Base-by-base conservation (phyloP, 2,888 invertebrate genomes). In the Kryphioiulus occultus region DNA sequence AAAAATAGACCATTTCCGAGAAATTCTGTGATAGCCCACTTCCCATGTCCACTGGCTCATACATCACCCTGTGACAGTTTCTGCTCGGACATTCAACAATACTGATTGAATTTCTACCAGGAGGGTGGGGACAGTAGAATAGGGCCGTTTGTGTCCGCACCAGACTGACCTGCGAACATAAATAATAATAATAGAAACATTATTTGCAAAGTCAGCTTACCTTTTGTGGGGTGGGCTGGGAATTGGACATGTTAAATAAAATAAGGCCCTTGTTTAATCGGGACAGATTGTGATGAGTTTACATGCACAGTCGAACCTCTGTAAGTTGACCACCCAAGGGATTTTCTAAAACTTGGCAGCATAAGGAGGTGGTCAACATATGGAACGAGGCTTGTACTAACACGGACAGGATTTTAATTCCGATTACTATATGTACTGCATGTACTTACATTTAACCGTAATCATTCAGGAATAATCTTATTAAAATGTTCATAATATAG, bases 1-100 rank as follows among this genome's bases (percentile, higher is more conserved):
- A 59, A 59, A 59, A 59, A 59, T 59, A 59, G n/a, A 59, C 59
- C n/a, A 59, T 59, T 59, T 59, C 59, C 59, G 59, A 59, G n/a
- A 59, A n/a, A n/a, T 59, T 39, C 9, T 9, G 15, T 15, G 47
- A 47, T 15, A 17, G 47, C n/a, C 59, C 59, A 59, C 47, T 47
- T 17, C 4, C 59, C 19, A 59, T n/a, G 59, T 59, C 59, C 59
- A 59, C 19, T n/a, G 15, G 59, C n/a, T 15, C 19, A 59, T 59
- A 59, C 59, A 59, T 59, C 59, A 59, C 59, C 15, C 59, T 19
- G 19, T 59, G 59, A 59, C 59, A 59, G 59, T 1, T 22, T n/a
- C 59, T 19, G 59, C 15, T 59, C 22, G 59, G 59, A 59, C 59
- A 59, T 59, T 59, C 59, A 59, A 59, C 59, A 59, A 59, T 59